These are phyloP conservation scores for Dissostichus mawsoni DNA, from an alignment of 2,113 vertebrate genomes.

Conservation along the genomic window DNA sequence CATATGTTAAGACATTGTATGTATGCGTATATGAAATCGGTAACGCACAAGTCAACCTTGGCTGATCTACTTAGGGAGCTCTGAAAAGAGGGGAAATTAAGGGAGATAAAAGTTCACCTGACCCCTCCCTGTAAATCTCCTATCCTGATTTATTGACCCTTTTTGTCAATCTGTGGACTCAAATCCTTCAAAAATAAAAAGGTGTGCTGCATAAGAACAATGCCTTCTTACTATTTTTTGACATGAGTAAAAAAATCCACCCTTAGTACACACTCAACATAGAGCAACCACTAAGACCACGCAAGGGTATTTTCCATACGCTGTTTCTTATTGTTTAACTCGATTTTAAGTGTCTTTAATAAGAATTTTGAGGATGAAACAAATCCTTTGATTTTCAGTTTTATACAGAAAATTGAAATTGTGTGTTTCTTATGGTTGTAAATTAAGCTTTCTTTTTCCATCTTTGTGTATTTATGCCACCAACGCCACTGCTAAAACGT, in stretches of 20 bases:
- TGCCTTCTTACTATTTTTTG: neutral
- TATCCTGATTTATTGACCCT: slow-evolving; percentile 23
- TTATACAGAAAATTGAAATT: neutral
- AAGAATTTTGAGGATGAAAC: neutral
- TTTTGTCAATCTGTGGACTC: neutral
- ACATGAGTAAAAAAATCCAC: slow-evolving; percentile 3
- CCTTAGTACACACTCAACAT: neutral
- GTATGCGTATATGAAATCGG: neutral
- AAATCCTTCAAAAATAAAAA: neutral
- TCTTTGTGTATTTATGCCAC: neutral
- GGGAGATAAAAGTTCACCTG: slow-evolving; percentile 70
- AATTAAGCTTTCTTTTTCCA: neutral
- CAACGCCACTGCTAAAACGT: neutral
- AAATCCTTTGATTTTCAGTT: neutral
- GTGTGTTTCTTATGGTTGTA: neutral
- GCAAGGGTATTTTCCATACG: neutral
- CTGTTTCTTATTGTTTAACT: neutral
- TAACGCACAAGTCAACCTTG: neutral
- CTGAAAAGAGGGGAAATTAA: neutral
- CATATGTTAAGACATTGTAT: neutral
- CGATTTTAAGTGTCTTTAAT: neutral
- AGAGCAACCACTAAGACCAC: too few species aligned
- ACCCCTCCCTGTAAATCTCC: slow-evolving; percentile 65
- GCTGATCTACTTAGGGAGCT: neutral
- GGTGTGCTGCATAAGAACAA: neutral